Percentiles rank a stretch among this genome's conserved stretches.
Conservation (phyloP, 2,113 vertebrate species). For the Montifringilla adamsi region DNA sequence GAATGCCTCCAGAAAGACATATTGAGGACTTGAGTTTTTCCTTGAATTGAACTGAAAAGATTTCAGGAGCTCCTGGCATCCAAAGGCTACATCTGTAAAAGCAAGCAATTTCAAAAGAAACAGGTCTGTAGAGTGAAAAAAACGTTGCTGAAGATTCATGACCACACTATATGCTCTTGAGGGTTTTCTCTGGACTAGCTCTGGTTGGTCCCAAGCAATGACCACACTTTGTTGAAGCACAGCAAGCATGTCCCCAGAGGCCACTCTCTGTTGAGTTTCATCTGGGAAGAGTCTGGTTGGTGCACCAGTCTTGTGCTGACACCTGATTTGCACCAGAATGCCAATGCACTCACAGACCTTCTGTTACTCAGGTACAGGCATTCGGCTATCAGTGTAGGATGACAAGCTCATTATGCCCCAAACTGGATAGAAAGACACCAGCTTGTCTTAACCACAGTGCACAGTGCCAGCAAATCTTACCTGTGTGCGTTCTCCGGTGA, state of each 20-base stretch:
- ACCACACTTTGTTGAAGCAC: neutral
- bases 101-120: neutral
- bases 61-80: neutral
- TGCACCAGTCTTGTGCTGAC: neutral
- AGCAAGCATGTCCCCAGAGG: neutral
- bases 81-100: neutral
- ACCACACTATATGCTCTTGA: neutral
- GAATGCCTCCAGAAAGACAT: neutral
- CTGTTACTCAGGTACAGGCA: neutral
- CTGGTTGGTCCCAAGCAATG: neutral
- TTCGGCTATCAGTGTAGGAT: neutral
- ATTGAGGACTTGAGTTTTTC: neutral
- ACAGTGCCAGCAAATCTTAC: slow-evolving; percentile 58
- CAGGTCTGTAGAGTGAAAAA: neutral
- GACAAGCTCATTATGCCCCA: neutral
- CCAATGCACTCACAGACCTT: neutral
- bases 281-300: neutral
- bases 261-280: neutral
- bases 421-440: neutral
- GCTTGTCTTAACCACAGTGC: neutral
- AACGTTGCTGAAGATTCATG: neutral
- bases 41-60: neutral
- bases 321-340: neutral
- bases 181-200: neutral
- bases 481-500: slow-evolving; percentile 96